phyloP scores from a whole-genome alignment of 2,888 invertebrate genomes.

The Mythimna albipuncta region DNA sequence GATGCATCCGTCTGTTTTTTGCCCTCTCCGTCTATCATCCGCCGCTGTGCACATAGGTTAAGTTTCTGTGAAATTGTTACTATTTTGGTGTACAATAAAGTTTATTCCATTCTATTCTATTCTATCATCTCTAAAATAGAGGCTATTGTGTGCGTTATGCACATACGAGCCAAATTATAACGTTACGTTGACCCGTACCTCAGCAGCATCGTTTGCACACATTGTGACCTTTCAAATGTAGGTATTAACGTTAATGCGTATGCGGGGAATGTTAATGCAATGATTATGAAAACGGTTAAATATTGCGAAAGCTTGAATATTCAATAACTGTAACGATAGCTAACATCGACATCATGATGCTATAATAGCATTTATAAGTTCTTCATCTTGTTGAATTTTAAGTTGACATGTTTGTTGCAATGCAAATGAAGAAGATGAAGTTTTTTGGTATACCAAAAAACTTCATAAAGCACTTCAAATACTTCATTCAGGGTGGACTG shows the following conservation, averaged over 20 bases:
- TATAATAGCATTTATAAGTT: conserved; percentile 18
- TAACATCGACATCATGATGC: background rate
- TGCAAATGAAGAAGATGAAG: background rate
- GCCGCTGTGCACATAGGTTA: too few species aligned
- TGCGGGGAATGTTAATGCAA: conserved; percentile 32
- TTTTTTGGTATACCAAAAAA: too few species aligned
- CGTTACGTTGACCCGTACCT: conserved; percentile 27
- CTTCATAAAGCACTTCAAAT: too few species aligned
- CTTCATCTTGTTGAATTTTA: background rate
- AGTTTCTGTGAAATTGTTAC: too few species aligned
- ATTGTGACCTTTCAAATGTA: conserved; percentile 26
- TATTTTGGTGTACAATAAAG: too few species aligned
- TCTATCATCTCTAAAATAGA: background rate
- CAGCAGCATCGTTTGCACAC: conserved; percentile 29
- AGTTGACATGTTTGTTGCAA: background rate
- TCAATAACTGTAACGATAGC: conserved; percentile 11
- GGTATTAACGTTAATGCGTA: conserved; percentile 28
- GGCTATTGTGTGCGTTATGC: background rate
- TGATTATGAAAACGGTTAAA: conserved; percentile 37
- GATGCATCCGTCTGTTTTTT: background rate
- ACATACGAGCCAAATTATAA: conserved; percentile 27
- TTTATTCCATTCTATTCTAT: too few species aligned
- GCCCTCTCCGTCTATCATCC: too few species aligned
- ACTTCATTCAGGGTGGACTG: background rate
- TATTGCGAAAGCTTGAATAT: conserved; percentile 38